phyloP scores from a whole-genome alignment of 2,888 invertebrate genomes.

The Cataglyphis altisquamis region DNA sequence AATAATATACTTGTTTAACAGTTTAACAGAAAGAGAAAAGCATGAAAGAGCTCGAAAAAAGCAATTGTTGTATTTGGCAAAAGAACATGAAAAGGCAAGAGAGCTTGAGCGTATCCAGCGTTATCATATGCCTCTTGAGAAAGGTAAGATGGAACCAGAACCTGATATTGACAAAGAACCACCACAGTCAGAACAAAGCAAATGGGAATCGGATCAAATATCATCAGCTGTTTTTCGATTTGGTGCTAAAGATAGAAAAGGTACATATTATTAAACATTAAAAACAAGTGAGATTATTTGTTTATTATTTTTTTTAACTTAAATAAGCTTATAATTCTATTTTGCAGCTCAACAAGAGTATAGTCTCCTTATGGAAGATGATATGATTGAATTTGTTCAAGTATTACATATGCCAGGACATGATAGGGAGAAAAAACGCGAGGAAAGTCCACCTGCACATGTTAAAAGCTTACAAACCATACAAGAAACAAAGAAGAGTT shows the following conservation, averaged over 20 bases:
- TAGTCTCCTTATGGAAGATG: conserved; percentile 97
- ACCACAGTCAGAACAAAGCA: conserved; percentile 94
- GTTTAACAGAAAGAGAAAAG: conserved; percentile 95
- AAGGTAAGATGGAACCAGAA: conserved; percentile 95
- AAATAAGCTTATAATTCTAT: conserved; percentile 44
- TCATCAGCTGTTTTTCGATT: conserved; percentile 96
- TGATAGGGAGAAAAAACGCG: conserved; percentile 86
- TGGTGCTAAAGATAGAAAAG: conserved; percentile 95
- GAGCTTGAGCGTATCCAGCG: conserved; percentile 97
- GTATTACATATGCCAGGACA: conserved; percentile 92
- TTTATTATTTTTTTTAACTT: neutral
- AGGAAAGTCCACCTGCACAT: conserved; percentile 84
- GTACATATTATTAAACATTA: conserved; percentile 50
- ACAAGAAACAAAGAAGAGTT: conserved; percentile 95
- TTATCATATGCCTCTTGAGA: conserved; percentile 97
- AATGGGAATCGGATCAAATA: conserved; percentile 99
- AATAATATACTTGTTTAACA: conserved; percentile 81
- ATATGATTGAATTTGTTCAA: conserved; percentile 99
- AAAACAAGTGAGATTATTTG: conserved; percentile 1
- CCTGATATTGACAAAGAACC: conserved; percentile 90
- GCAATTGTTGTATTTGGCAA: conserved; percentile 95
- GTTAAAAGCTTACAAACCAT: conserved; percentile 87
- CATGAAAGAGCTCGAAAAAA: conserved; percentile 96
- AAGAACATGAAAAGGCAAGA: conserved; percentile 97
- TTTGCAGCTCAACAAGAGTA: conserved; percentile 91